Base-by-base conservation (phyloP, 2,113 vertebrate genomes). In the Misgurnus anguillicaudatus region DNA sequence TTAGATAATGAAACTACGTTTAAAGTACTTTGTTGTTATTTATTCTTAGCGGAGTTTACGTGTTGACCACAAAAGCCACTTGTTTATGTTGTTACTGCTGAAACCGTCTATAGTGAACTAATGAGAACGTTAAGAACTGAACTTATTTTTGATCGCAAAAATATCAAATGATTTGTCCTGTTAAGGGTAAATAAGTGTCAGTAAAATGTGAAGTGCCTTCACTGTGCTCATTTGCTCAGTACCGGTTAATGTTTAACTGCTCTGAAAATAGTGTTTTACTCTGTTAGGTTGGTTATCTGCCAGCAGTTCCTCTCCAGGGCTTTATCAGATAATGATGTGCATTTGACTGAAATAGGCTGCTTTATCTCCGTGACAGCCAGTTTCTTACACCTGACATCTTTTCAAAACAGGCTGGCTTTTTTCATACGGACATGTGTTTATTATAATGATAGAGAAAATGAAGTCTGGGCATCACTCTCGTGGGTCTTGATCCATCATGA, bases 241-340 rank as follows among this genome's bases (percentile, higher is more conserved):
- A 63, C 70, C 67, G n/a, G 70, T 74, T 38, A 75, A 75, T 68
- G 36, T 68, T 75, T 75, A 75, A 68, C 71, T 48, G 16, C 3
- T 19, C 9, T 65, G 38, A 48, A 31, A 58, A 64, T 66, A 45
- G 61, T 9, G 8, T 75, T 74, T 66, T 21, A 53, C 42, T 38
- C 63, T 2, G 2, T 75, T 51, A 75, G 41, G n/a, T 41, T 66
- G 55, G 71, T 31, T 67, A 51, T 48, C 53, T 13, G 24, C 53
- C 36, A 71, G 47, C 41, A 65, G 69, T 31, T 5, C 5, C 39
- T 71, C 61, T 73, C 69, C 53, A 42, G 79, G 71, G 62, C 17
- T 75, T 67, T 36, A 47, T 66, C 55, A 60, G 31, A 75, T 80
- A 60, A 61, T 78, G 70, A 78, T 66, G 47, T 78, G 69, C 64